Conservation (phyloP, 2,113 vertebrate species). For the Lasiurus borealis region DNA sequence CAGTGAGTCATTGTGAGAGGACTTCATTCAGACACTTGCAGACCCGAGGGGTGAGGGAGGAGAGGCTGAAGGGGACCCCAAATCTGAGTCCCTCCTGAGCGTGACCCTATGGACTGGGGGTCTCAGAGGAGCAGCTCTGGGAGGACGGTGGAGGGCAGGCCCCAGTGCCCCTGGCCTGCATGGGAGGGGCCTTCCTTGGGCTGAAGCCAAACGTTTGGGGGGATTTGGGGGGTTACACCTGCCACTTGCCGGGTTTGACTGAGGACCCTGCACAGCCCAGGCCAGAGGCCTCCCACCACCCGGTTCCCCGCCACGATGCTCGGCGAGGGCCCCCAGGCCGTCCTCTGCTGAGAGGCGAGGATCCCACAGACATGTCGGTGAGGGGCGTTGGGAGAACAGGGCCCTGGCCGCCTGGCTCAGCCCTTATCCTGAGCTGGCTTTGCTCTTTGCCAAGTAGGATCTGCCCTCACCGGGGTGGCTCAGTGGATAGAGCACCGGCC, state of each 20-base stretch:
- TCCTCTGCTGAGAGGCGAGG: background rate
- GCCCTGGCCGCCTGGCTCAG: background rate
- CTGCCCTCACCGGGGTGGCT: too few relatives aligned
- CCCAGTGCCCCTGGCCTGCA: background rate
- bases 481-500: too few relatives aligned
- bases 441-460: background rate
- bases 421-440: background rate
- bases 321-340: background rate
- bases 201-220: background rate
- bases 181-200: background rate
- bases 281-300: background rate
- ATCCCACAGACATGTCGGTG: background rate
- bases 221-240: background rate
- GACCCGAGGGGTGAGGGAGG: too few relatives aligned
- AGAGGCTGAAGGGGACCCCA: background rate
- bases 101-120: background rate
- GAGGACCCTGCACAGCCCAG: background rate
- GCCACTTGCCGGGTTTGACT: background rate
- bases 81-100: background rate
- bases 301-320: background rate
- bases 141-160: too few relatives aligned
- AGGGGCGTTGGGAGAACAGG: accelerated
- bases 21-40: background rate
- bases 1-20: background rate
- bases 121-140: background rate